Percentiles rank a stretch among this genome's conserved stretches.
phyloP scores from a whole-genome alignment of 2,113 vertebrate genomes.

The Cololabis saira region DNA sequence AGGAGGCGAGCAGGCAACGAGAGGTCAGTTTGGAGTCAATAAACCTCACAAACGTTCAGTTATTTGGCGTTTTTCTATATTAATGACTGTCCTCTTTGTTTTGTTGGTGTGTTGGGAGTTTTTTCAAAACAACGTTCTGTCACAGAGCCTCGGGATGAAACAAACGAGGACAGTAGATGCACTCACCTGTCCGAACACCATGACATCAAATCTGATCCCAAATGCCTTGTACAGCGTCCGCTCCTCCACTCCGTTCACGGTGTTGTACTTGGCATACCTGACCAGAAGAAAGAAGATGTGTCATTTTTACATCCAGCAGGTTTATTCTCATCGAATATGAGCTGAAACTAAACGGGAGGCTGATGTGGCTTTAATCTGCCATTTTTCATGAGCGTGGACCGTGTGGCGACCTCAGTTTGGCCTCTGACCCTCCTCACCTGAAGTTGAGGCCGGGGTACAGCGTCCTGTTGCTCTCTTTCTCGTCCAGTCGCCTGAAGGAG shows the following conservation, averaged over 20 bases:
- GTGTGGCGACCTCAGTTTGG: neutral
- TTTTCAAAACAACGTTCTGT: too few relatives aligned
- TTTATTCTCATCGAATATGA: neutral
- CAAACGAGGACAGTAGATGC: neutral
- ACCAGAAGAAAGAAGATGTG: neutral
- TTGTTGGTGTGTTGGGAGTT: too few relatives aligned
- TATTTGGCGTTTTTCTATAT: too few relatives aligned
- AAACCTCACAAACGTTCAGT: too few relatives aligned
- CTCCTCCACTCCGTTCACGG: conserved; percentile 72
- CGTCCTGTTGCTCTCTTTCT: conserved; percentile 81
- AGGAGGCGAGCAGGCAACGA: too few relatives aligned
- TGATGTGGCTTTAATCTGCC: neutral
- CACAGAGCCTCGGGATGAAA: too few relatives aligned
- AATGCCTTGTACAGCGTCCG: conserved; percentile 87
- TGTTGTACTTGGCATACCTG: conserved; percentile 86
- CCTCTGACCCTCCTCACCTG: conserved; percentile 72
- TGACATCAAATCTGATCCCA: conserved; percentile 88
- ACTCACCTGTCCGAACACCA: conserved; percentile 87
- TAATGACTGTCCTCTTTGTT: too few relatives aligned
- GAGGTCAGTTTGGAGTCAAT: too few relatives aligned
- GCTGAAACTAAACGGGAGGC: neutral
- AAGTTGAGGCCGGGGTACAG: conserved; percentile 86
- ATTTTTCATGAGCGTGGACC: too few relatives aligned
- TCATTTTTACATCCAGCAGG: neutral
- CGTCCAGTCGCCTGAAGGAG: conserved; percentile 84